Conservation (phyloP, 2,797 vertebrate genomes). For the Gastrophryne carolinensis region DNA sequence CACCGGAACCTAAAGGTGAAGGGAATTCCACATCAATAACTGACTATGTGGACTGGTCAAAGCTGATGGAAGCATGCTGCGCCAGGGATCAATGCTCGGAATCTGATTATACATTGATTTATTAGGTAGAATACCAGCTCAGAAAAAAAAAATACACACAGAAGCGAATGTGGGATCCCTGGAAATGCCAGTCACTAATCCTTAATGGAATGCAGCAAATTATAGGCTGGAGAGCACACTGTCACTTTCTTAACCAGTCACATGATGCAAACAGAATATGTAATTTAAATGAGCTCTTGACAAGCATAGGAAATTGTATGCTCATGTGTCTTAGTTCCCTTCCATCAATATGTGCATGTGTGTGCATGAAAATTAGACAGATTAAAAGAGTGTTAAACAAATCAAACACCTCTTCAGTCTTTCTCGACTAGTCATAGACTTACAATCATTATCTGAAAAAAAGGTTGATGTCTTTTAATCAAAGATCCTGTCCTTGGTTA, state of each 20-base stretch:
- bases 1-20: not conserved
- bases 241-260: not conserved
- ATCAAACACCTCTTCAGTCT: too few species aligned
- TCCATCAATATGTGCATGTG: not conserved
- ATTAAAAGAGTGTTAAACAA: too few species aligned
- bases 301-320: not conserved
- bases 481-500: too few species aligned
- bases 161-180: not conserved
- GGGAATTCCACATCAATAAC: not conserved
- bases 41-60: too few species aligned
- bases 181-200: not conserved
- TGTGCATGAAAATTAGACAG: too few species aligned
- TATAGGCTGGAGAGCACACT: not conserved
- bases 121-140: not conserved
- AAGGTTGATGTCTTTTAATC: too few species aligned
- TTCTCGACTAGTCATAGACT: too few species aligned
- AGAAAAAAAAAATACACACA: not conserved
- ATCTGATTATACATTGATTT: not conserved
- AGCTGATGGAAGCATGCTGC: too few species aligned
- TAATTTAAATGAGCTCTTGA: not conserved
- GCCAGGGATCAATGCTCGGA: too few species aligned
- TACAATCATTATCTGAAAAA: too few species aligned
- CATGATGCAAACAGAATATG: not conserved
- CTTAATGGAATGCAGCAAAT: not conserved
- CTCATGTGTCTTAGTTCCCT: not conserved